Percentiles rank a stretch among this genome's conserved stretches.
These are phyloP conservation scores for Schizopygopsis malacanthus DNA, from an alignment of 2,797 vertebrate genomes.

Conservation along the genomic window DNA sequence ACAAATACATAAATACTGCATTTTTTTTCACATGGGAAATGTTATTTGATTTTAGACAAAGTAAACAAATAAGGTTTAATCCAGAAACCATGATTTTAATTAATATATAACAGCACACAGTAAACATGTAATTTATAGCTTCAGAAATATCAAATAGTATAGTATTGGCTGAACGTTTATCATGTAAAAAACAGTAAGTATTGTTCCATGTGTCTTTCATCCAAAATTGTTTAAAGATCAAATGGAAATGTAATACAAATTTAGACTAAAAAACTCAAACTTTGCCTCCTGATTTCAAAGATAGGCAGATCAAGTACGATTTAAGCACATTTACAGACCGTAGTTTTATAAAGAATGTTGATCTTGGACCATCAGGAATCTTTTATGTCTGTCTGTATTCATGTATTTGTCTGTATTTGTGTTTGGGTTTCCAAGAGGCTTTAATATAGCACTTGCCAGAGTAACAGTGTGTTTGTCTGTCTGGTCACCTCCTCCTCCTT, in stretches of 20 bases:
- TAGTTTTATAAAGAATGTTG: not conserved
- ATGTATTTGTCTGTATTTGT: conserved; percentile 26
- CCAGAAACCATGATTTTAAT: not conserved
- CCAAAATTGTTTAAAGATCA: too few relatives aligned
- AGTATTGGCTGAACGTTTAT: not conserved
- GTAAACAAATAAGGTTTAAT: too few relatives aligned
- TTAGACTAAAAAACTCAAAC: not conserved
- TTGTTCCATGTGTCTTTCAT: not conserved
- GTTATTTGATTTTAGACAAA: too few relatives aligned
- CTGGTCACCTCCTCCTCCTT: conserved; percentile 25
- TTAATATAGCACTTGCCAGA: not conserved
- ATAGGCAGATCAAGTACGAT: not conserved
- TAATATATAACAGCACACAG: not conserved
- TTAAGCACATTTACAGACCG: not conserved
- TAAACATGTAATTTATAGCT: not conserved
- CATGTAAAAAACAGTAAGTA: not conserved
- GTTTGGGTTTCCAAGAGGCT: conserved; percentile 1
- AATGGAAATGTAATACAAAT: not conserved
- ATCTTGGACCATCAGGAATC: not conserved
- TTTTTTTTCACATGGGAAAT: too few relatives aligned
- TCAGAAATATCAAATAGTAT: not conserved
- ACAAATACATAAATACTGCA: too few relatives aligned
- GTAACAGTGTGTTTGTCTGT: conserved; percentile 1
- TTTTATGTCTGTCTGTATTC: not conserved
- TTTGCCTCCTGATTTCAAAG: not conserved